Base-by-base conservation (phyloP, 2,113 vertebrate species). In the Catharus bicknelli region DNA sequence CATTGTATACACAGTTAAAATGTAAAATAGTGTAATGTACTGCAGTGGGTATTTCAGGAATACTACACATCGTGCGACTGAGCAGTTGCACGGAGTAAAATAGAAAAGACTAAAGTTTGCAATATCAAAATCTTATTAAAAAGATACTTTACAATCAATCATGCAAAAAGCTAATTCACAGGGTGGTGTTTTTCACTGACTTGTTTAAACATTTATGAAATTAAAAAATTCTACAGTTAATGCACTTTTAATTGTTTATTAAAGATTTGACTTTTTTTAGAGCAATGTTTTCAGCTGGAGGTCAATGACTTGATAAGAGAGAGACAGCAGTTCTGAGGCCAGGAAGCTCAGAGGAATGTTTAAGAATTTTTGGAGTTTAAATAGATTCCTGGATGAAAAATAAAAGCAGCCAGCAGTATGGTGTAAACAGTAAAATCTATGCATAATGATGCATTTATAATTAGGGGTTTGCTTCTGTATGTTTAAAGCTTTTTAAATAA, bases 131-230 rank as follows among this genome's bases (percentile, higher is more conserved):
- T 85, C 94, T 70, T 95, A 95, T 95, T 96, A 95, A 97, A 96
- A 88, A 86, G 87, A 95, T 95, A 95, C 94, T 96, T 96, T 96
- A 96, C 96, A 96, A 97, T 96, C 96, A 96, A 43, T 95, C 96
- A 97, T 95, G 95, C 96, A 97, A 94, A 96, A 95, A 97, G 95
- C 96, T 97, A 95, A 96, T 97, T 95, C 96, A 97, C 93, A 96
- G 97, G 97, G 97, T 97, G 96, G 95, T 96, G 96, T 96, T 97
- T 96, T 96, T 97, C 97, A 97, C 95, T 96, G 94, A 97, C 96
- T 97, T 97, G 94, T 96, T 93, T 90, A 96, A 96, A 96, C 94
- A 84, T 95, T 94, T 96, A 95, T 93, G 96, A 95, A 96, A 96
- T 96, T 95, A 80, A 97, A 95, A 94, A 90, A 86, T 94, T 95